phyloP scores from a whole-genome alignment of 64 coral and sea anemone genomes.

The Porites lutea region DNA sequence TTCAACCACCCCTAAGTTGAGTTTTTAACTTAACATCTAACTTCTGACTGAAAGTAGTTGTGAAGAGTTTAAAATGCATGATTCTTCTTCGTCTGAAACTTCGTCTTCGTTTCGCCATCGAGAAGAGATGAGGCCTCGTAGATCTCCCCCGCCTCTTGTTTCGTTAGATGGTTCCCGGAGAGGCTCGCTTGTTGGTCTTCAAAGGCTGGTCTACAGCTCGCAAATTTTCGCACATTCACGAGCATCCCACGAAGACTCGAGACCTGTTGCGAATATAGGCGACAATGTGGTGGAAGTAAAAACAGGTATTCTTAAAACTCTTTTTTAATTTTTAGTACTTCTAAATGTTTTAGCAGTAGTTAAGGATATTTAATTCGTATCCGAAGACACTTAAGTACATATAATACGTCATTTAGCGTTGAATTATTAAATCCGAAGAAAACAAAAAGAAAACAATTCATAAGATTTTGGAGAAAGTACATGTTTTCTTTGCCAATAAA shows the following conservation, averaged over 20 bases:
- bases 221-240: conserved; percentile 79
- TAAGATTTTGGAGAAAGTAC: not conserved
- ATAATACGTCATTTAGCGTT: not conserved
- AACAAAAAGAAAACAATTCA: not conserved
- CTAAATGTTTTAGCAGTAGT: conserved; percentile 20
- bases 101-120: conserved; percentile 3
- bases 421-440: not conserved
- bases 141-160: conserved; percentile 85
- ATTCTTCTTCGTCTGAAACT: not conserved
- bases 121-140: conserved; percentile 70
- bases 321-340: conserved; percentile 10
- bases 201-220: conserved; percentile 87
- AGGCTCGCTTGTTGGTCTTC: conserved; percentile 84
- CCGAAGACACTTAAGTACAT: conserved; percentile 17
- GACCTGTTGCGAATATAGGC: conserved; percentile 17
- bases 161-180: conserved; percentile 67
- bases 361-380: conserved; percentile 44
- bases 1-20: not conserved
- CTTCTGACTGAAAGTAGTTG: not conserved
- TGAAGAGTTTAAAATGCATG: not conserved
- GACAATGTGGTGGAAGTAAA: conserved; percentile 49
- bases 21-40: not conserved
- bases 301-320: conserved; percentile 29
- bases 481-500: not conserved
- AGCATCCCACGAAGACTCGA: conserved; percentile 21